These are phyloP conservation scores for Lepus townsendii DNA, from an alignment of 2,797 vertebrate species.

Conservation along the genomic window DNA sequence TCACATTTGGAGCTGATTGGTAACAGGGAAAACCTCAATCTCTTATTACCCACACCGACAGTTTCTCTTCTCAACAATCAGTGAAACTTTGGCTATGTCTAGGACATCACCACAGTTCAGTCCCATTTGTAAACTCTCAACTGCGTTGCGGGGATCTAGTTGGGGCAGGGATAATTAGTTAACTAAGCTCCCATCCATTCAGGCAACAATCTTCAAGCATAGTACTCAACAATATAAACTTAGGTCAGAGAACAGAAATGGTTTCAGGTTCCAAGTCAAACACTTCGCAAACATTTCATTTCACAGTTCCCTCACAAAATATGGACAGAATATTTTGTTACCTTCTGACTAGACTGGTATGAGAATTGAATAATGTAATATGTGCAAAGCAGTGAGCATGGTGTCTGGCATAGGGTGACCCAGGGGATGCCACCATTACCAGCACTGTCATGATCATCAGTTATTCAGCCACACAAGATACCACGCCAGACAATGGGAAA, in stretches of 20 bases:
- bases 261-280: neutral
- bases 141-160: neutral
- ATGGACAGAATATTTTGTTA: neutral
- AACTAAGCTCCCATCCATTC: neutral
- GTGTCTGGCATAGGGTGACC: neutral
- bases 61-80: neutral
- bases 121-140: neutral
- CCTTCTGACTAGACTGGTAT: neutral
- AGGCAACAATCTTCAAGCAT: neutral
- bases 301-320: neutral
- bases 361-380: neutral
- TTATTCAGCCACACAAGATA: neutral
- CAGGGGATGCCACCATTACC: neutral
- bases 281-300: neutral
- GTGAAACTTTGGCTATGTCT: neutral
- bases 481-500: neutral
- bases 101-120: neutral
- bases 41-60: neutral
- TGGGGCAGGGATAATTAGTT: neutral
- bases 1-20: neutral
- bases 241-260: neutral
- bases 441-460: neutral
- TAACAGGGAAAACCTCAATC: neutral
- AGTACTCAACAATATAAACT: neutral
- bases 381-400: neutral